A percentile compares a stretch with the other conserved stretches of the same genome.
Conservation (phyloP, 2,113 vertebrate species). For the Coracopsis vasa region DNA sequence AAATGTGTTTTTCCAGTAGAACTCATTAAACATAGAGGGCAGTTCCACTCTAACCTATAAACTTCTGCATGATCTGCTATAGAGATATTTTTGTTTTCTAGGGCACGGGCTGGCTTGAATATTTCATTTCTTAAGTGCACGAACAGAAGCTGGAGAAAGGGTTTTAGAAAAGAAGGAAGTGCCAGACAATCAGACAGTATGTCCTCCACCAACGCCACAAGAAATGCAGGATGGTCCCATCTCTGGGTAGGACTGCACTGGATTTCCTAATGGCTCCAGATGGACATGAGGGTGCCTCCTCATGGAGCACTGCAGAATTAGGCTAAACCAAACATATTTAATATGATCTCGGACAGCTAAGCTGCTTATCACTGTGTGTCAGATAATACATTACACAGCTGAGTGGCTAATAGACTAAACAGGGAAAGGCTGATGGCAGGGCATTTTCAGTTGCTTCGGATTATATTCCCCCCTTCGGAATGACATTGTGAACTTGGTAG, state of each 20-base stretch:
- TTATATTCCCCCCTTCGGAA: not conserved
- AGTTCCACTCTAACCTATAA: not conserved
- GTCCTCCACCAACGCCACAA: not conserved
- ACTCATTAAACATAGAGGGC: not conserved
- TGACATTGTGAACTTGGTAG: not conserved
- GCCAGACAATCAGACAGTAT: not conserved
- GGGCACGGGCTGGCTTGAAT: not conserved
- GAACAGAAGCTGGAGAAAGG: not conserved
- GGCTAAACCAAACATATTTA: slow-evolving; percentile 23
- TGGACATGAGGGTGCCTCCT: not conserved
- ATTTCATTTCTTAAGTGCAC: not conserved
- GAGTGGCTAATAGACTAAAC: slow-evolving; percentile 51
- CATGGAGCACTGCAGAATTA: not conserved
- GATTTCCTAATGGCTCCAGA: not conserved
- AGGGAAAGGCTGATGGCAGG: not conserved
- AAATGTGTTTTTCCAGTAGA: not conserved
- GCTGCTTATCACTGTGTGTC: slow-evolving; percentile 43
- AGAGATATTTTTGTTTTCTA: slow-evolving; percentile 58
- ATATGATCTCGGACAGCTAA: slow-evolving; percentile 39
- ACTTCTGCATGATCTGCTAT: not conserved
- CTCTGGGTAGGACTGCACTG: not conserved
- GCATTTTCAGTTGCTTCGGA: not conserved
- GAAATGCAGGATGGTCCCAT: not conserved
- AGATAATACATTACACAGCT: slow-evolving; percentile 51
- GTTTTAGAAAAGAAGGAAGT: not conserved